Evolutionary conservation across 2,888 invertebrate genomes (phyloP).

Genomic region (Horisme vitalbata): DNA sequence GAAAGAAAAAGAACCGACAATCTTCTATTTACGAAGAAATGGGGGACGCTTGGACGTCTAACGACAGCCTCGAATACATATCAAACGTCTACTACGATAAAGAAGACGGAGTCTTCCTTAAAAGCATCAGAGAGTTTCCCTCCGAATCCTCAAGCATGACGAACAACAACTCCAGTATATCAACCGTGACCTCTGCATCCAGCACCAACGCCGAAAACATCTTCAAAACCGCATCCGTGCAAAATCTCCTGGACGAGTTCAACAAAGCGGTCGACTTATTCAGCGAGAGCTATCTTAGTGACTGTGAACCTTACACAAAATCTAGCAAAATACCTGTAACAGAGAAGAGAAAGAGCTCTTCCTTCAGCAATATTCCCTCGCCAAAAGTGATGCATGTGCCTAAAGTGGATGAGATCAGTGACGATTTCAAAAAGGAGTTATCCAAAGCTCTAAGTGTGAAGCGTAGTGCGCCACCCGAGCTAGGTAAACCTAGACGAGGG

Average conservation of each 20-base stretch:
- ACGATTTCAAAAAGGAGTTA: constrained; percentile 68
- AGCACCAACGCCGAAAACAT: constrained; percentile 60
- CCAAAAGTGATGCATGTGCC: constrained; percentile 67
- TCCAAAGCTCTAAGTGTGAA: constrained; percentile 53
- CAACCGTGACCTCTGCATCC: constrained; percentile 62
- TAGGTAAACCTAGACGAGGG: constrained; percentile 54
- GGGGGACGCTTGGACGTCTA: constrained; percentile 64
- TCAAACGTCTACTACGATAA: constrained; percentile 67
- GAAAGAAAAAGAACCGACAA: constrained; percentile 44
- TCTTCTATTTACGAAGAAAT: constrained; percentile 65
- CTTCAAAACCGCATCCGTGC: constrained; percentile 63
- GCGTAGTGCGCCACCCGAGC: constrained; percentile 35
- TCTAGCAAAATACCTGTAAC: constrained; percentile 41
- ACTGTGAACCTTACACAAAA: constrained; percentile 72
- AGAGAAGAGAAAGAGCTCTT: constrained; percentile 66
- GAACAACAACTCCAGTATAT: constrained; percentile 53
- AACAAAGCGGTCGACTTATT: constrained; percentile 72
- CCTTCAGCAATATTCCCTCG: constrained; percentile 63
- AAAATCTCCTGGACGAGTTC: constrained; percentile 67
- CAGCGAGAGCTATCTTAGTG: constrained; percentile 71
- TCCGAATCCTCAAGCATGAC: constrained; percentile 52
- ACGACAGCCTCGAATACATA: constrained; percentile 66
- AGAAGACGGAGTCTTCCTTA: constrained; percentile 60
- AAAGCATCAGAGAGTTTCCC: constrained; percentile 63
- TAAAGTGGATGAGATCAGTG: constrained; percentile 66